phyloP scores from a whole-genome alignment of 2,113 vertebrate genomes.

The Kryptolebias marmoratus region DNA sequence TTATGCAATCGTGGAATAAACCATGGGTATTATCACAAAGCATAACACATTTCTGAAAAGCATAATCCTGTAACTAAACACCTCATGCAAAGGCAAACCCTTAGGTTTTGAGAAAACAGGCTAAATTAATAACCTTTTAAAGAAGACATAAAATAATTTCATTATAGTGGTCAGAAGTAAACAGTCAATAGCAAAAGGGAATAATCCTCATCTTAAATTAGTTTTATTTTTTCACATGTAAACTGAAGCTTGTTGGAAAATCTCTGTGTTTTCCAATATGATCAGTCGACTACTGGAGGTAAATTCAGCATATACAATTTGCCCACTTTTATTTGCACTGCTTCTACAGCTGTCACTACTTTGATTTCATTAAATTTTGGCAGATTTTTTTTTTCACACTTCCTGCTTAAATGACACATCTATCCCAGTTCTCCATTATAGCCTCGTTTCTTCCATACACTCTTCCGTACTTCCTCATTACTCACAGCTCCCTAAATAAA shows the following conservation, averaged over 20 bases:
- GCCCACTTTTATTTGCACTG: not conserved
- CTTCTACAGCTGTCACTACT: conserved; percentile 23
- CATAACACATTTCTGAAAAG: too few relatives aligned
- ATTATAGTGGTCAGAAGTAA: not conserved
- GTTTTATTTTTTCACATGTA: not conserved
- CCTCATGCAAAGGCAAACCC: too few relatives aligned
- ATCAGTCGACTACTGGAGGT: conserved; percentile 10
- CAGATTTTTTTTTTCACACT: conserved; percentile 2
- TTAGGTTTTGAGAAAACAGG: too few relatives aligned
- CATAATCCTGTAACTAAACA: too few relatives aligned
- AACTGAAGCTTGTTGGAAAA: not conserved
- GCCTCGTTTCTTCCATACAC: not conserved
- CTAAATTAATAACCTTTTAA: too few relatives aligned
- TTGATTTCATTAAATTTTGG: conserved; percentile 42
- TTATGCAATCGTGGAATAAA: too few relatives aligned
- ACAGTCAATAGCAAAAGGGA: not conserved
- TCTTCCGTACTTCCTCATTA: conserved; percentile 5
- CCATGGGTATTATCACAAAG: too few relatives aligned
- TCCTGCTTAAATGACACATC: conserved; percentile 27
- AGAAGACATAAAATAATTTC: not conserved
- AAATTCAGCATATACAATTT: not conserved
- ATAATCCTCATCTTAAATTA: too few relatives aligned
- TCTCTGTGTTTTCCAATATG: not conserved
- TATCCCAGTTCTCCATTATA: not conserved
- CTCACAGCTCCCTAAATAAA: conserved; percentile 26